Conservation (phyloP, 37 sponge, comb jelly and placozoan genomes). For the Axinella damicornis region DNA sequence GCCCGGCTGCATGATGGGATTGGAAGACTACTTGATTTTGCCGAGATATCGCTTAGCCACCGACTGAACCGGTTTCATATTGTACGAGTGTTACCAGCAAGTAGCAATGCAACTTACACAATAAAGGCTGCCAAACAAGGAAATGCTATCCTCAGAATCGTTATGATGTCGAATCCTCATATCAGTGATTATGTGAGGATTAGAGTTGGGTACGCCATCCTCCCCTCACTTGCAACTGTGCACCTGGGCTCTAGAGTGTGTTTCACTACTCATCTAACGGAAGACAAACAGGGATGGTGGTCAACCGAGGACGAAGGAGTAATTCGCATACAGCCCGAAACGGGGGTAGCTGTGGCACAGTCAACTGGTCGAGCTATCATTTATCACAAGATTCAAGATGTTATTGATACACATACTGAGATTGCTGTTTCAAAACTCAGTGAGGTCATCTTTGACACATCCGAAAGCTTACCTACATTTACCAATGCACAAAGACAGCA, state of each 20-base stretch:
- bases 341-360: constrained; percentile 59
- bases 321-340: constrained; percentile 42
- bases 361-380: constrained; percentile 70
- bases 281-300: constrained; percentile 72
- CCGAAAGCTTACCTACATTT: constrained; percentile 16
- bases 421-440: constrained; percentile 54
- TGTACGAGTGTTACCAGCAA: constrained; percentile 47
- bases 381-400: constrained; percentile 67
- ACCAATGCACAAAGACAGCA: constrained; percentile 49
- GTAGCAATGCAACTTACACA: constrained; percentile 61
- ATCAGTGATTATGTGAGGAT: constrained; percentile 73
- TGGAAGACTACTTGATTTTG: constrained; percentile 74
- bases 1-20: constrained; percentile 75
- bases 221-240: constrained; percentile 77
- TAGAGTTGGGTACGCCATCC: constrained; percentile 78
- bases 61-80: constrained; percentile 74
- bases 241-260: constrained; percentile 80
- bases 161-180: constrained; percentile 42
- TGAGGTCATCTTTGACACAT: constrained; percentile 23
- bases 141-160: constrained; percentile 71
- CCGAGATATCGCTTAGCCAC: constrained; percentile 51
- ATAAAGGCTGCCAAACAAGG: constrained; percentile 80
- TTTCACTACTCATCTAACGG: constrained; percentile 80
- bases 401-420: constrained; percentile 84
- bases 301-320: constrained; percentile 58